These are phyloP conservation scores for Crocidura indochinensis DNA, from an alignment of 2,797 vertebrate genomes.

Conservation along the genomic window DNA sequence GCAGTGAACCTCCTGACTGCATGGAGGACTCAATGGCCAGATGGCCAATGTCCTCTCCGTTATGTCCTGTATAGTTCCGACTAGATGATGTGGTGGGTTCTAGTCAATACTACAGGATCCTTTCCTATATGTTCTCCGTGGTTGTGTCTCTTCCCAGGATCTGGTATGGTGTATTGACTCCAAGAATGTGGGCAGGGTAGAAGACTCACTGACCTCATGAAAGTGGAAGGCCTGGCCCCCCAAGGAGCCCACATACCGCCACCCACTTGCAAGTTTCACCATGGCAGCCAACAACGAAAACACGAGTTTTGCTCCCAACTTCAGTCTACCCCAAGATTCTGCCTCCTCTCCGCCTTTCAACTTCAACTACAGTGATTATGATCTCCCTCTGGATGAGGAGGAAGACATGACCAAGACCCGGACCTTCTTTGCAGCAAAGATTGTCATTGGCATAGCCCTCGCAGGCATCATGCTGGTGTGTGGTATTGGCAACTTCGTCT, in stretches of 20 bases:
- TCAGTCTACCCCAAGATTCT: slow-evolving; percentile 78
- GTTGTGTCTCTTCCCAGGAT: slow-evolving; percentile 80
- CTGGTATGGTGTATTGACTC: slow-evolving; percentile 62
- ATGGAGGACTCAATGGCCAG: background rate
- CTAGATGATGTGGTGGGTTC: background rate
- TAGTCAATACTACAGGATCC: background rate
- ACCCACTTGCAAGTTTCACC: background rate
- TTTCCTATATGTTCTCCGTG: slow-evolving; percentile 45
- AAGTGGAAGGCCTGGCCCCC: slow-evolving; percentile 57
- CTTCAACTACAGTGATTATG: slow-evolving; percentile 94
- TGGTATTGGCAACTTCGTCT: slow-evolving; percentile 96
- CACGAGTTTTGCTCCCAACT: slow-evolving; percentile 83
- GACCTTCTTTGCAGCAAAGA: slow-evolving; percentile 96
- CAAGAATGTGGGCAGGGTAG: slow-evolving; percentile 49
- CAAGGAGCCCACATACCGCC: background rate
- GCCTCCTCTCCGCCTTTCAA: slow-evolving; percentile 89
- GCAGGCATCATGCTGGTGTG: slow-evolving; percentile 97
- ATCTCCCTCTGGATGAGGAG: slow-evolving; percentile 93
- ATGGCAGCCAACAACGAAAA: slow-evolving; percentile 74
- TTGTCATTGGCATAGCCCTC: slow-evolving; percentile 94
- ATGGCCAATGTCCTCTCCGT: background rate
- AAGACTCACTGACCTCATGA: slow-evolving; percentile 1
- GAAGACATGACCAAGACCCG: slow-evolving; percentile 95
- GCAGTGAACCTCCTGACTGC: background rate
- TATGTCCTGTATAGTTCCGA: background rate